Conservation (phyloP, 1,140 invertebrate genomes). For the Akabosia matsudoensis region DNA sequence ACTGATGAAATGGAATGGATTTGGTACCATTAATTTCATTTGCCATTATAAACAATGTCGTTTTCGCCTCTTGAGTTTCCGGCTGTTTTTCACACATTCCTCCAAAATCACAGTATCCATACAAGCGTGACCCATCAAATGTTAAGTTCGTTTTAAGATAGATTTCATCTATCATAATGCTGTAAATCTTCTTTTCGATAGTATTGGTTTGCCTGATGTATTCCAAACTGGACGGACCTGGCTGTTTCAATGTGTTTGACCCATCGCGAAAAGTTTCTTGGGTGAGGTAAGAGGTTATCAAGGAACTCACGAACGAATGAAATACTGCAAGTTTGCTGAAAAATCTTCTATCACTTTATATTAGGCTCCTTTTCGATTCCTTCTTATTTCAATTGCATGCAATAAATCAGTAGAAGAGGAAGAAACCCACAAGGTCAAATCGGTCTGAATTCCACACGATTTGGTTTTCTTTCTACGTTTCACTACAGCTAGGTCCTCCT, state of each 20-base stretch:
- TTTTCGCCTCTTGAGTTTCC: neutral
- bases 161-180: neutral
- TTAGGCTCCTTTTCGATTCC: neutral
- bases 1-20: constrained; percentile 1
- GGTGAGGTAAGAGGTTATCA: neutral
- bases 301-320: neutral
- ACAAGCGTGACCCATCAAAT: neutral
- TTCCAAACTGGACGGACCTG: neutral
- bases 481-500: neutral
- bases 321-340: neutral
- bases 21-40: constrained; percentile 14
- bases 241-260: neutral
- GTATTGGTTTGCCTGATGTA: neutral
- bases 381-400: neutral
- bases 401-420: neutral
- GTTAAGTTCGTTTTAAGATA: neutral
- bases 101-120: constrained; percentile 18
- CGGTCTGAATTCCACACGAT: neutral
- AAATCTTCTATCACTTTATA: neutral
- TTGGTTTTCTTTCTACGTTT: neutral
- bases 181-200: neutral
- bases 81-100: neutral
- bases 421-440: neutral
- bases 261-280: neutral
- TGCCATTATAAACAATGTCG: constrained; percentile 14